Percentiles rank a stretch among this genome's conserved stretches.
These are phyloP conservation scores for Stenichneumon culpator DNA, from an alignment of 2,888 invertebrate species.

Conservation along the genomic window DNA sequence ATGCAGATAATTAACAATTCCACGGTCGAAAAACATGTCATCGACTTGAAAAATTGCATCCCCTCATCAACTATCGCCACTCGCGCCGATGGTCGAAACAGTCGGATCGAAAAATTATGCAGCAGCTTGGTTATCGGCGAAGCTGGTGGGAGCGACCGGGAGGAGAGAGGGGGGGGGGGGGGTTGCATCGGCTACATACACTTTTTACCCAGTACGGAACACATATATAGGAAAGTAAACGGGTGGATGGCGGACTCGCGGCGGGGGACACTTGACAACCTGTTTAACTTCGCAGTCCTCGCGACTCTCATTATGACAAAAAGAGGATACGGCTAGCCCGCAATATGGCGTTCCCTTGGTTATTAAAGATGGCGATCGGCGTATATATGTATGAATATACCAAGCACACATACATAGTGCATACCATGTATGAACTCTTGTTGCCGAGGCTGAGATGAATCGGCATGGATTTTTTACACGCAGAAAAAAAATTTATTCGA, in stretches of 20 bases:
- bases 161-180: not conserved
- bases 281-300: slow-evolving; percentile 80
- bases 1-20: not conserved
- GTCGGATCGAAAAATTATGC: slow-evolving; percentile 81
- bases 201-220: slow-evolving; percentile 3
- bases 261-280: slow-evolving; percentile 81
- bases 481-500: too few species aligned
- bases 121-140: slow-evolving; percentile 68
- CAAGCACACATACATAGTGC: not conserved
- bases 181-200: slow-evolving; percentile 22
- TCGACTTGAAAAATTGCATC: not conserved
- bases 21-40: too few species aligned
- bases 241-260: slow-evolving; percentile 61
- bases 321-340: slow-evolving; percentile 76
- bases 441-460: not conserved
- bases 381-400: slow-evolving; percentile 1
- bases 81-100: slow-evolving; percentile 49
- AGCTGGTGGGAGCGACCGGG: too few species aligned
- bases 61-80: not conserved
- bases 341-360: slow-evolving; percentile 79
- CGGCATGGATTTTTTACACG: too few species aligned
- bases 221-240: slow-evolving; percentile 34
- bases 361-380: slow-evolving; percentile 82
- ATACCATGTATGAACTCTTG: not conserved
- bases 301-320: slow-evolving; percentile 79